Percentiles rank a stretch among this genome's conserved stretches.
phyloP scores from a whole-genome alignment of 2,797 vertebrate genomes.

The Sebastes flavidus region DNA sequence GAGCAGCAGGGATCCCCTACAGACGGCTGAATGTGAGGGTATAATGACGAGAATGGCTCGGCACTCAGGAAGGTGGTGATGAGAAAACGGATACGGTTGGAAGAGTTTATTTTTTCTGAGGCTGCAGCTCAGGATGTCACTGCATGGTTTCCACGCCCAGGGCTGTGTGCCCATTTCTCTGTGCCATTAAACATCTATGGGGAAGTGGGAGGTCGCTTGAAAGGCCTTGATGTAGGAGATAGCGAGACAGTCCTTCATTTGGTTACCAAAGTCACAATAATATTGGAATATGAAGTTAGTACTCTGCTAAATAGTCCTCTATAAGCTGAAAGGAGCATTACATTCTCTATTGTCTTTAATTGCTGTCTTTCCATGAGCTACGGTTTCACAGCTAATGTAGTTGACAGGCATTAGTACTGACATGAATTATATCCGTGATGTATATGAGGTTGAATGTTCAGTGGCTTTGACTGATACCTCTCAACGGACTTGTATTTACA shows the following conservation, averaged over 20 bases:
- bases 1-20: slow-evolving; percentile 65
- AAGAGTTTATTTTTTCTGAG: slow-evolving; percentile 56
- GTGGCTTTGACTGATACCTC: slow-evolving; percentile 42
- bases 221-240: background rate
- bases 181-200: slow-evolving; percentile 36
- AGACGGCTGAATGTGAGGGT: slow-evolving; percentile 49
- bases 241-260: background rate
- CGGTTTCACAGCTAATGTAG: slow-evolving; percentile 15
- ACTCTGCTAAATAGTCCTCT: background rate
- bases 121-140: slow-evolving; percentile 31
- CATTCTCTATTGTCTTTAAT: background rate
- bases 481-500: slow-evolving; percentile 48
- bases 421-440: slow-evolving; percentile 24
- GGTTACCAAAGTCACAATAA: background rate
- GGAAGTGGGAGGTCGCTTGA: background rate
- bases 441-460: slow-evolving; percentile 28
- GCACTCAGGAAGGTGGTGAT: slow-evolving; percentile 56
- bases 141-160: slow-evolving; percentile 14
- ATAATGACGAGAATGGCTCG: slow-evolving; percentile 61
- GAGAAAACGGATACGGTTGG: slow-evolving; percentile 63
- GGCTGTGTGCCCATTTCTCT: slow-evolving; percentile 16
- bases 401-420: slow-evolving; percentile 12
- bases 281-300: background rate
- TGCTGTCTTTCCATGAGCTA: background rate
- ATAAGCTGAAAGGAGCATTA: background rate